Percentiles rank a stretch among this genome's conserved stretches.
Evolutionary conservation across 2,113 vertebrate genomes (phyloP).

Genomic region (Tachysurus vachellii): DNA sequence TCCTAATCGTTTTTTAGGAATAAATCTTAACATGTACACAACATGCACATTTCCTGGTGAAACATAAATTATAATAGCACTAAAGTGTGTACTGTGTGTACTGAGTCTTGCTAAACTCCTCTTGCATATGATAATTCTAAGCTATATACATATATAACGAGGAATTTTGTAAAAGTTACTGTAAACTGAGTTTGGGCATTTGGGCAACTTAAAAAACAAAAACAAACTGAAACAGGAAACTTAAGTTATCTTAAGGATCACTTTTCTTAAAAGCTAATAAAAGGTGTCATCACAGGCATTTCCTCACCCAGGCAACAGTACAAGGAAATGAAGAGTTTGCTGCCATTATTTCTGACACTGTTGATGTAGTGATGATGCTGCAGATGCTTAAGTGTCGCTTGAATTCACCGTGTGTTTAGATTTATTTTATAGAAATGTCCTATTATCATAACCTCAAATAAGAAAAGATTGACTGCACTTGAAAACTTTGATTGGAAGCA

Average conservation of each 20-base stretch:
- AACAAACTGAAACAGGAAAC: neutral
- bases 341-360: neutral
- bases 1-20: neutral
- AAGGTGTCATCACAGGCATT: neutral
- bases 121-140: neutral
- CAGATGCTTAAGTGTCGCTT: neutral
- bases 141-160: neutral
- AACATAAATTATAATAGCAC: neutral
- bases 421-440: neutral
- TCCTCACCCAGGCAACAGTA: neutral
- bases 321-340: neutral
- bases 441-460: neutral
- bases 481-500: neutral
- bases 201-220: neutral
- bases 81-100: neutral
- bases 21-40: neutral
- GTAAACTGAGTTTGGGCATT: neutral
- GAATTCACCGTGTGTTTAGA: neutral
- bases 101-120: neutral
- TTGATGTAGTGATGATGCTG: neutral
- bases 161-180: neutral
- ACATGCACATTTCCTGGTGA: neutral
- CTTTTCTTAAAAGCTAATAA: neutral
- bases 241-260: neutral
- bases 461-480: neutral